Conservation (phyloP, 2,888 invertebrate species). For the Diarsia dahlii region DNA sequence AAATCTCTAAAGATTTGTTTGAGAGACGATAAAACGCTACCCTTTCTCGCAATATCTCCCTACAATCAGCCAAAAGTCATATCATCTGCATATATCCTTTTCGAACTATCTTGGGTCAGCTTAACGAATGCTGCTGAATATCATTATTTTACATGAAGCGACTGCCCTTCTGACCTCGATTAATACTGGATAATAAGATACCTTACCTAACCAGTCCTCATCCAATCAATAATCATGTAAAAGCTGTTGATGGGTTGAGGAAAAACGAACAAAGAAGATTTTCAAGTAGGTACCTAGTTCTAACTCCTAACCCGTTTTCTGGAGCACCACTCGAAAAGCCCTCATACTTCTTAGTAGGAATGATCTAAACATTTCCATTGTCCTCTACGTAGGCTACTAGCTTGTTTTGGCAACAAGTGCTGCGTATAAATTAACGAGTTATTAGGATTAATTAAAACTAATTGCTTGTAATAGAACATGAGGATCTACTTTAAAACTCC, state of each 20-base stretch:
- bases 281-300: neutral
- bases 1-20: neutral
- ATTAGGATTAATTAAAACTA: slow-evolving; percentile 84
- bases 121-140: neutral
- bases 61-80: neutral
- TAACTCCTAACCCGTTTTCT: neutral
- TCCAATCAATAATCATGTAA: neutral
- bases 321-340: neutral
- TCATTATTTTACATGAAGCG: neutral
- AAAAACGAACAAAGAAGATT: neutral
- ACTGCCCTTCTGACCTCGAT: neutral
- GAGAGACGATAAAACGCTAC: neutral
- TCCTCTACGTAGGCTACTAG: slow-evolving; percentile 11
- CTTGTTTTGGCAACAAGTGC: slow-evolving; percentile 64
- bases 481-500: slow-evolving; percentile 60
- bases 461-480: slow-evolving; percentile 78
- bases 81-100: neutral
- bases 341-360: neutral
- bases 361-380: slow-evolving; percentile 38
- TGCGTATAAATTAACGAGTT: slow-evolving; percentile 74
- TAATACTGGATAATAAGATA: neutral
- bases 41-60: neutral
- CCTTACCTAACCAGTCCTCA: neutral
- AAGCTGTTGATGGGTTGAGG: neutral
- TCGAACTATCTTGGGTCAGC: neutral